Conservation (phyloP, 2,113 vertebrate genomes). For the Mesocricetus auratus region DNA sequence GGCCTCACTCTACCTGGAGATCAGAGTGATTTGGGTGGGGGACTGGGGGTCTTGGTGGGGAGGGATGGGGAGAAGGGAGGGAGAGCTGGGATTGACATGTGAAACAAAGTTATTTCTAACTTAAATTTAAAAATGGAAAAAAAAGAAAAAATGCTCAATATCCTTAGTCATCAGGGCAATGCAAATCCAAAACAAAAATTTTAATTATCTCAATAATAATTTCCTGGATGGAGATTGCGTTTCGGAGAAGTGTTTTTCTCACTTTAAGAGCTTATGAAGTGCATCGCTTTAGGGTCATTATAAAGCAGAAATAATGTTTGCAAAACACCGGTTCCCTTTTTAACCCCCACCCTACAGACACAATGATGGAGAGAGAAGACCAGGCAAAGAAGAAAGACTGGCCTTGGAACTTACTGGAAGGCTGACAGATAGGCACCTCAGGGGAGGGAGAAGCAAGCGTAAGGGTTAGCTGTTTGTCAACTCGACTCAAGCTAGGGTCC, state of each 20-base stretch:
- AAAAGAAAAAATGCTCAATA: too few relatives aligned
- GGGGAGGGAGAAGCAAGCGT: neutral
- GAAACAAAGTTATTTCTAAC: too few relatives aligned
- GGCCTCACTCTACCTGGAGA: too few relatives aligned
- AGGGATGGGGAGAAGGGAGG: too few relatives aligned
- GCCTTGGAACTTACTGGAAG: rapidly evolving
- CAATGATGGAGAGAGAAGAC: neutral
- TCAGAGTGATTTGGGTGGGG: too few relatives aligned
- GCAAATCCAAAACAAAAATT: too few relatives aligned
- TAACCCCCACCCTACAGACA: neutral
- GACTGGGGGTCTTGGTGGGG: too few relatives aligned
- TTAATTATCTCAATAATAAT: conserved; percentile 29
- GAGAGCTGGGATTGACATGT: too few relatives aligned
- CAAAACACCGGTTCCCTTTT: neutral
- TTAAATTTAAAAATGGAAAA: too few relatives aligned
- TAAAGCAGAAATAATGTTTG: neutral
- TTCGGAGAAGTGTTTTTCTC: neutral
- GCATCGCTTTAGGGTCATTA: neutral
- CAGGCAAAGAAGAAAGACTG: too few relatives aligned
- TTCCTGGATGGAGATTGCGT: neutral
- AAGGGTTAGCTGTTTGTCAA: neutral
- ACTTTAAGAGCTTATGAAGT: neutral
- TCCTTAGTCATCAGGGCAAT: too few relatives aligned
- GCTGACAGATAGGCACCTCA: rapidly evolving
- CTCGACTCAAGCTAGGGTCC: too few relatives aligned